Base-by-base conservation (phyloP, 2,888 invertebrate genomes). In the Leptopilina myrica region DNA sequence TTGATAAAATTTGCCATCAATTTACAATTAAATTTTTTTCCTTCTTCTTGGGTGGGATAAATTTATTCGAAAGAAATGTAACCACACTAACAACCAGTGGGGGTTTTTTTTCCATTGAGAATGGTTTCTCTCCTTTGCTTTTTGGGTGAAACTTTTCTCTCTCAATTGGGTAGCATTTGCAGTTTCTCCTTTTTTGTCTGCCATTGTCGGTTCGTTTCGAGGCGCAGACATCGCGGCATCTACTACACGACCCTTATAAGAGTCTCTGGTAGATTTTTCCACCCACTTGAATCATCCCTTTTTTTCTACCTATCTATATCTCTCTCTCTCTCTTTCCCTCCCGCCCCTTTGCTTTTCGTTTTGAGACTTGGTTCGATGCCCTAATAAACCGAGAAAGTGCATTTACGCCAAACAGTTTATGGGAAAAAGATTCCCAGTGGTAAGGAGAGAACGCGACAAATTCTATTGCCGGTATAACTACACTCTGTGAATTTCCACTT, bases 361-460 rank as follows among this genome's bases (percentile, higher is more conserved):
- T 15, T 66, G 15, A 66, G 43, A 66, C 66, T 66, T 66, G 66
- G 46, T 66, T 66, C 66, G 66, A 43, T 66, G 66, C 43, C 43
- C 43, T 66, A 66, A 73, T 73, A 56, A 73, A 73, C 56, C 53
- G 53, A 56, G 73, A 73, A 73, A 73, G 73, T 73, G 73, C 73
- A 73, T 73, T 67, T 73, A 73, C 73, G 73, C 53, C 33, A n/a
- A 33, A 33, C 56, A 56, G 33, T 14, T 0, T 46, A 11, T 20
- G 14, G 64, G 69, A 69, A 69, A 69, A 53, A 53, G 69, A 33
- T 33, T 33, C 69, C 53, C 69, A 15, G 49, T 69, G 53, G 69
- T 26, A 49, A 69, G 33, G 33, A 69, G 49, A 53, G 49, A 53
- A 49, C 49, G 20, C 69, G 26, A 53, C 49, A 53, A 69, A 69